Evolutionary conservation across 2,113 vertebrate species (phyloP).

Genomic region (Carassius gibelio): DNA sequence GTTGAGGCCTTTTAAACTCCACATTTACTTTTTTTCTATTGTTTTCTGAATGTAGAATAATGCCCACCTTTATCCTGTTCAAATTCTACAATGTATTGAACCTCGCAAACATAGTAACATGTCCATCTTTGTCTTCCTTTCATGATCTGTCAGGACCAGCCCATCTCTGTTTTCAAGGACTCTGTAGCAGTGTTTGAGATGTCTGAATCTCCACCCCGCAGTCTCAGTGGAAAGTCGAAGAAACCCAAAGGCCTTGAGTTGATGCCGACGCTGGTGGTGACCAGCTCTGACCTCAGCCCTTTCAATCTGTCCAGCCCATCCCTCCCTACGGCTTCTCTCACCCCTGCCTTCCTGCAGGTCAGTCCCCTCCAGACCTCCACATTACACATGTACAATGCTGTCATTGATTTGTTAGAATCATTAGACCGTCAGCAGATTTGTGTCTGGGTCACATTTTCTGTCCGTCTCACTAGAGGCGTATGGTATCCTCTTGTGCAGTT

Average conservation of each 20-base stretch:
- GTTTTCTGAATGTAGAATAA: no score
- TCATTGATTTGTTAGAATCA: neutral
- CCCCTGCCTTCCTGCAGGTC: constrained; percentile 95
- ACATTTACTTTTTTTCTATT: no score
- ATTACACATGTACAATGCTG: constrained; percentile 51
- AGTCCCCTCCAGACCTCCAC: constrained; percentile 76
- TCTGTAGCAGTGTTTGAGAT: constrained; percentile 62
- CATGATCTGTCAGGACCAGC: constrained; percentile 62
- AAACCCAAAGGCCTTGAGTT: constrained; percentile 92
- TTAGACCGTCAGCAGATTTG: neutral
- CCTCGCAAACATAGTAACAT: no score
- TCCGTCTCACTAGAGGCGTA: neutral
- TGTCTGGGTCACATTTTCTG: neutral
- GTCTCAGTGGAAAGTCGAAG: constrained; percentile 80
- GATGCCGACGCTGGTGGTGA: constrained; percentile 88
- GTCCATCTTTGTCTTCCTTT: constrained; percentile 40
- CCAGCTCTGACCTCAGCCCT: constrained; percentile 88
- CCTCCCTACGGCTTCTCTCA: constrained; percentile 90
- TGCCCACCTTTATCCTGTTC: neutral
- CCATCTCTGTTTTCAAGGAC: constrained; percentile 52
- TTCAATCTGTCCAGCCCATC: constrained; percentile 92
- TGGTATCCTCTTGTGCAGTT: neutral
- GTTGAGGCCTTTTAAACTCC: no score
- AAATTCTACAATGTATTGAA: neutral
- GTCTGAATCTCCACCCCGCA: constrained; percentile 67